Base-by-base conservation (phyloP, 2,113 vertebrate species). In the Hyaena hyaena region DNA sequence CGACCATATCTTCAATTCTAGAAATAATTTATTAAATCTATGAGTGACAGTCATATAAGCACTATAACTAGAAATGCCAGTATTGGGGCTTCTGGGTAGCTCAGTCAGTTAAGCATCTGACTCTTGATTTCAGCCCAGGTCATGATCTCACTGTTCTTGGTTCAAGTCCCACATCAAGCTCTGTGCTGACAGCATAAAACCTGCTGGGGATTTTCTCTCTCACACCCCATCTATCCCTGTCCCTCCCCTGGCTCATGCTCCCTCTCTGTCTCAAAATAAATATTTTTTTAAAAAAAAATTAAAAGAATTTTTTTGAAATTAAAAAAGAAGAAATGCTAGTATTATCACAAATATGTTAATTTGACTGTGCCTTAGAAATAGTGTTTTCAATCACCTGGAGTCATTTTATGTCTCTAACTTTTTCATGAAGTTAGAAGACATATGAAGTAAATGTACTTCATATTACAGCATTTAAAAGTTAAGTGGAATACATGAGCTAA, bases 11-110 rank as follows among this genome's bases (percentile, higher is more conserved):
- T 88, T 86, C 4, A 85, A 53, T 84, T 91, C 33, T 33, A 85
- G 28, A 61, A 96, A 58, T 39, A 74, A 4, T 48, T 86, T 79
- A 87, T 63, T 50, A 92, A 92, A 84, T 97, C 53, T 66, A 7
- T 9, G 63, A 89, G 33, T 63, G 26, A n/a, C 31, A 84, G 43
- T 71, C 81, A 66, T 87, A 55, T 45, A 92, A 69, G 1, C 1
- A 33, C 10, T 28, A 24, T 53, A 39, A 35, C n/a, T 58, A 83
- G 61, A 88, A 95, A 94, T 43, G 4, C 17, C 50, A 73, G 14
- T 15, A 23, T 77, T 88, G 74, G 43, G 74, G 43, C 8, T 4
- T 26, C 15, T 31, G 15, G 26, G 26, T 77, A 14, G 45, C 14
- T 76, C 43, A 45, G 43, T 28, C 28, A 3, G 43, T 45, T 76